Percentiles rank a stretch among this genome's conserved stretches.
These are phyloP conservation scores for Chrysomallon squamiferum DNA, from an alignment of 1,140 invertebrate genomes.

Conservation along the genomic window DNA sequence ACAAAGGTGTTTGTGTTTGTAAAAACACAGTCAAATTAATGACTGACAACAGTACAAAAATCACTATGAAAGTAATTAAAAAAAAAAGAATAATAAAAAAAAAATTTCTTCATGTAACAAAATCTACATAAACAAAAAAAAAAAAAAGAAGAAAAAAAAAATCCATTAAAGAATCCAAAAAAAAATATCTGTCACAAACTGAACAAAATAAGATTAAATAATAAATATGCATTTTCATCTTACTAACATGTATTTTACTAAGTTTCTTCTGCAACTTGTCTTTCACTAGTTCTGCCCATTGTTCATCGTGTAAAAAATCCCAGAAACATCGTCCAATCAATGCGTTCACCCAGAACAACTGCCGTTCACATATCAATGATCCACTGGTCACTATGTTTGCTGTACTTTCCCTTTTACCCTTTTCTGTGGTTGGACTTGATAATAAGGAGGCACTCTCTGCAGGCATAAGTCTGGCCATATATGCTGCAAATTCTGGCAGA, in stretches of 20 bases:
- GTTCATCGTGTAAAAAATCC: slow-evolving; percentile 76
- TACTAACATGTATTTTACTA: slow-evolving; percentile 77
- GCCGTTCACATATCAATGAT: slow-evolving; percentile 46
- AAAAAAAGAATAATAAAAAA: too few species aligned
- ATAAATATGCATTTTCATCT: too few species aligned
- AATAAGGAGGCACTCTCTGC: slow-evolving; percentile 18
- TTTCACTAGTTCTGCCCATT: slow-evolving; percentile 68
- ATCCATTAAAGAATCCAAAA: too few species aligned
- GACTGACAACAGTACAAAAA: too few species aligned
- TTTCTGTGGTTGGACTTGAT: slow-evolving; percentile 11
- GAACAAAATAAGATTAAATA: too few species aligned
- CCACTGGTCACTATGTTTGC: slow-evolving; percentile 8
- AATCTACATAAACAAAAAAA: too few species aligned
- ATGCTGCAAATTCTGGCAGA: slow-evolving; percentile 38
- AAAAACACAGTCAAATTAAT: too few species aligned
- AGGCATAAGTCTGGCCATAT: slow-evolving; percentile 56
- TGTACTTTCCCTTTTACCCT: slow-evolving; percentile 10
- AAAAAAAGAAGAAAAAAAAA: too few species aligned
- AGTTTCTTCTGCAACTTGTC: slow-evolving; percentile 87
- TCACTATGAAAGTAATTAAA: too few species aligned
- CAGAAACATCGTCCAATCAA: slow-evolving; percentile 78
- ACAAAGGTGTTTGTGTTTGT: too few species aligned
- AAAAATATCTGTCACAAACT: too few species aligned
- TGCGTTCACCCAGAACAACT: slow-evolving; percentile 75
- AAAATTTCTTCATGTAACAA: too few species aligned